Evolutionary conservation across 1,140 invertebrate species (phyloP), one percentile per base, ranked within the genome.

Genomic region (Macrotrachela quadricornifera): DNA sequence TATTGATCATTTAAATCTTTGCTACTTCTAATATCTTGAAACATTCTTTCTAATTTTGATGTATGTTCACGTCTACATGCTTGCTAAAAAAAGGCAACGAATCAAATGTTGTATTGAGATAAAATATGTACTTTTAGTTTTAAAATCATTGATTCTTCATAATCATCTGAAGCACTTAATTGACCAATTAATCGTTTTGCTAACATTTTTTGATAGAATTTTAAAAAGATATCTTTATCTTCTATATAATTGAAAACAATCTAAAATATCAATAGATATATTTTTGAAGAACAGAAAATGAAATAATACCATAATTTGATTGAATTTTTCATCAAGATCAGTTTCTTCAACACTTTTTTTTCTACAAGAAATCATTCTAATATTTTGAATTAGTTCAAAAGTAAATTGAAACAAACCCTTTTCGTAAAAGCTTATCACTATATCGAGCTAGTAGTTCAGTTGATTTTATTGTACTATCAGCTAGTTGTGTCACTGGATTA

Each of bases 141-240:
- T 57, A 87, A 92, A 71, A 99, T 96, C 91, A 99, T 96, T 57
- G 85, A 91, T 46, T 87, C 85, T 75, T 99, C 94, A 13, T 90
- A 87, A 72, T 99, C 92, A 67, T 99, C 92, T 63, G 85, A 94
- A 13, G 91, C 90, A 21, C 88, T 94, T 80, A 91, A 85, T 63
- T 96, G 87, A 63, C 85, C 82, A 1, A 96, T 90, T 57, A 97
- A 76, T 56, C 92, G 77, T 72, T 95, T 96, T 6, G 90, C 90
- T 54, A 97, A 71, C 87, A 96, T 92, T 75, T 96, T 97, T 64
- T 85, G 90, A 69, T 97, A 99, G 71, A 95, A 96, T 66, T 94
- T 96, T 71, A 96, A 91, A 72, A 97, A 97, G n/a, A 97, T 90
- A 71, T 99, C 94, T 73, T 97, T 99, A 70, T 99, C 92, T 72